These are phyloP conservation scores for Epicauta chinensis DNA, from an alignment of 1,140 invertebrate species.

Conservation along the genomic window DNA sequence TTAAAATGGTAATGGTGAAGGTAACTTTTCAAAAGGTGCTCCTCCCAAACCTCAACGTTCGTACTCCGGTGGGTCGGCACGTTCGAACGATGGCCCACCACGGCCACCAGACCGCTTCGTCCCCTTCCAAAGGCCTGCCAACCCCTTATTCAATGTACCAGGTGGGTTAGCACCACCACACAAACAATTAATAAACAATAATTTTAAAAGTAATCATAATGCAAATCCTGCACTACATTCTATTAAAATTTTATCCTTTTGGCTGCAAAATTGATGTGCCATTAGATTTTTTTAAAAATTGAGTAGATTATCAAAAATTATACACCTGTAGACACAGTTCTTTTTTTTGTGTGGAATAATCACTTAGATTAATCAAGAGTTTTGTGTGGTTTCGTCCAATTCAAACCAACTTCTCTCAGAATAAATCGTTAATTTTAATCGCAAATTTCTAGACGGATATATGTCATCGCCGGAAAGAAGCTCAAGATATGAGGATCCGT, in stretches of 20 bases:
- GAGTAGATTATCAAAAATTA: conserved; percentile 1
- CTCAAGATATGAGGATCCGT: conserved; percentile 76
- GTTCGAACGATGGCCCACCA: conserved; percentile 43
- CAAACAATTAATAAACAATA: neutral
- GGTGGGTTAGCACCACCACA: conserved; percentile 45
- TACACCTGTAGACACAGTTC: no score
- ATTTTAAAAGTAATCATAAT: neutral
- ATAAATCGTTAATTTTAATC: neutral
- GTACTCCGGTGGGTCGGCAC: conserved; percentile 46
- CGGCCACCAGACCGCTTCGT: conserved; percentile 49
- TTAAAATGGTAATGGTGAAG: conserved; percentile 24
- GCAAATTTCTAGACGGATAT: conserved; percentile 58
- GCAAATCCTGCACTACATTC: no score
- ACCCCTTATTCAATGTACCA: conserved; percentile 53
- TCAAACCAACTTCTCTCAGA: neutral
- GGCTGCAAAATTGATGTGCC: conserved; percentile 14
- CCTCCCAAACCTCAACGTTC: conserved; percentile 58
- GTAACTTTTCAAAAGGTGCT: conserved; percentile 46
- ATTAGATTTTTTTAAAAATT: conserved; percentile 1
- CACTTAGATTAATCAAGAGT: neutral
- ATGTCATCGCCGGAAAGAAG: conserved; percentile 81
- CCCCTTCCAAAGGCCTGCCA: conserved; percentile 48
- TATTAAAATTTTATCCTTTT: neutral
- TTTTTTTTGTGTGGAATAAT: neutral
- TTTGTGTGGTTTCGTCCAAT: conserved; percentile 1